These are phyloP conservation scores for Hemithea aestivaria DNA, from an alignment of 2,888 invertebrate species.

Conservation along the genomic window DNA sequence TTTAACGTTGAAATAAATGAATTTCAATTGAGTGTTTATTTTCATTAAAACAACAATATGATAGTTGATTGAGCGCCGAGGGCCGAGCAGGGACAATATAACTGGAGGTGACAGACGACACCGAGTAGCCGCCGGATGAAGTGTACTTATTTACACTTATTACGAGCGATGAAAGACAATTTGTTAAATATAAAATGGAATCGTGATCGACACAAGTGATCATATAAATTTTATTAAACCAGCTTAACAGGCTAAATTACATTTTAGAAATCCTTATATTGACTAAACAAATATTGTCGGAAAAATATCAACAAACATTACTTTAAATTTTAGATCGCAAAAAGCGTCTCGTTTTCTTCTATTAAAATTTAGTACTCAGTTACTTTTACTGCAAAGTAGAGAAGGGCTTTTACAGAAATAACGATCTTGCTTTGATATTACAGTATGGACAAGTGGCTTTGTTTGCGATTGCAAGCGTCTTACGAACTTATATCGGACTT, in stretches of 20 bases:
- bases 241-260: too few relatives aligned
- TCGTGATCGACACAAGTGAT: constrained; percentile 4
- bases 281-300: too few relatives aligned
- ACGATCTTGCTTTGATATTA: constrained; percentile 42
- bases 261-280: too few relatives aligned
- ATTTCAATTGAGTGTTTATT: constrained; percentile 38
- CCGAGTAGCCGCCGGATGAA: constrained; percentile 2
- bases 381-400: constrained; percentile 13
- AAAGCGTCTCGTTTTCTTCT: constrained; percentile 10
- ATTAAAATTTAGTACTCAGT: constrained; percentile 16
- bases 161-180: constrained; percentile 7
- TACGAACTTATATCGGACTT: constrained; percentile 24
- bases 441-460: constrained; percentile 29
- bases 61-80: constrained; percentile 7
- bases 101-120: constrained; percentile 5
- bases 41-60: constrained; percentile 15
- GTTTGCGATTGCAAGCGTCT: constrained; percentile 34
- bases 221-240: too few relatives aligned
- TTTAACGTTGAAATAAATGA: constrained; percentile 72
- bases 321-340: constrained; percentile 6
- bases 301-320: too few relatives aligned
- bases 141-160: constrained; percentile 7
- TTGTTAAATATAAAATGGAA: constrained; percentile 12
- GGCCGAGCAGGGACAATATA: constrained; percentile 1
- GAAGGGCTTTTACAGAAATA: constrained; percentile 31